phyloP scores from a whole-genome alignment of 1,140 invertebrate genomes.

The Phocides pigmalion region DNA sequence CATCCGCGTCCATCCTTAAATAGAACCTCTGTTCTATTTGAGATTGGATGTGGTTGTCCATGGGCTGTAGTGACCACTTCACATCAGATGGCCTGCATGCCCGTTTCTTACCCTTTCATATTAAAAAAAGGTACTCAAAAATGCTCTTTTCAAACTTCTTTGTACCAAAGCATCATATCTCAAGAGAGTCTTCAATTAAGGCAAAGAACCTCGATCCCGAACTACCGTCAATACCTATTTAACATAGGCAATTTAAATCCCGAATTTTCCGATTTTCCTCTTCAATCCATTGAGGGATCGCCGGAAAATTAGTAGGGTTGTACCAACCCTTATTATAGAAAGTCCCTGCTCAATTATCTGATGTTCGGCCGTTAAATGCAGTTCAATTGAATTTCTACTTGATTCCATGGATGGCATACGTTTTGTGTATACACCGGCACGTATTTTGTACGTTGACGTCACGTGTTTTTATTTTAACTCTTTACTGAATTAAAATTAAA shows the following conservation, averaged over 20 bases:
- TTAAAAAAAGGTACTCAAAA: no score
- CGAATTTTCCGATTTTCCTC: slow-evolving; percentile 4
- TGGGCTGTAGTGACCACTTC: no score
- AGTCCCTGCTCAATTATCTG: slow-evolving; percentile 4
- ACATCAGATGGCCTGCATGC: no score
- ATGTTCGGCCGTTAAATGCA: not conserved
- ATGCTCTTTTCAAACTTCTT: no score
- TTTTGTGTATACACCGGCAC: not conserved
- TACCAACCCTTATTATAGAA: slow-evolving; percentile 2
- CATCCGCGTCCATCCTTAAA: no score
- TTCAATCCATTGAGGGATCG: slow-evolving; percentile 5
- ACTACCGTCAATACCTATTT: slow-evolving; percentile 5
- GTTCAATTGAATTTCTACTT: slow-evolving; percentile 5
- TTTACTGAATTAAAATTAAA: no score
- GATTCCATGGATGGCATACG: not conserved
- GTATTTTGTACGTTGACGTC: not conserved
- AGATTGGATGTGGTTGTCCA: no score
- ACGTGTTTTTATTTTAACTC: not conserved
- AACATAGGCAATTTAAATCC: slow-evolving; percentile 21
- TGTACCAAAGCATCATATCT: not conserved
- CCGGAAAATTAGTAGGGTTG: slow-evolving; percentile 14
- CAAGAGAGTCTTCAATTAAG: not conserved
- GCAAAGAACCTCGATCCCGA: not conserved
- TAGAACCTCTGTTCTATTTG: no score
- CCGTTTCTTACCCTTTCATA: no score